phyloP scores from a whole-genome alignment of 2,797 vertebrate genomes.

The Capromys pilorides region DNA sequence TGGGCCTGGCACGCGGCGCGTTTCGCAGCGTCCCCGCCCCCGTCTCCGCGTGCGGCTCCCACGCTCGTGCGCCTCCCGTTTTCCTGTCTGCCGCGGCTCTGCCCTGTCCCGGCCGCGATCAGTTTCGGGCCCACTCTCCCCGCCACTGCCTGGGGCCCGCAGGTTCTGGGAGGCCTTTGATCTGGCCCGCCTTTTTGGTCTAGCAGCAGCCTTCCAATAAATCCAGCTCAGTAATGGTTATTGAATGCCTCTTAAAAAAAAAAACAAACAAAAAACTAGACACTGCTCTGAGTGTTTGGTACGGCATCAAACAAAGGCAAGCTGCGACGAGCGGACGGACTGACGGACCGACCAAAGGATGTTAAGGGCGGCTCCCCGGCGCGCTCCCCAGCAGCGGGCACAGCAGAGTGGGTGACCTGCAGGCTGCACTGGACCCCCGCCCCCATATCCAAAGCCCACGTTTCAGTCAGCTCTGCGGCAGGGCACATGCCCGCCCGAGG shows the following conservation, averaged over 20 bases:
- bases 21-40: not conserved
- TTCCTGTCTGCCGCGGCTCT: not conserved
- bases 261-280: too few relatives aligned
- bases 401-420: not conserved
- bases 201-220: not conserved
- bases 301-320: not conserved
- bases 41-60: not conserved
- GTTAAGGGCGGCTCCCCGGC: not conserved
- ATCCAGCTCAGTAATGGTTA: constrained; percentile 3
- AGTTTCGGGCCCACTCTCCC: not conserved
- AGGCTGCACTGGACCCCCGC: not conserved
- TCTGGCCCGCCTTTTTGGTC: not conserved
- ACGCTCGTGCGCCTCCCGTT: not conserved
- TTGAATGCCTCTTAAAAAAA: not conserved
- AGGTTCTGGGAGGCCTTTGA: not conserved
- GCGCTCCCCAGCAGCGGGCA: not conserved
- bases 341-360: too few relatives aligned
- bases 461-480: not conserved
- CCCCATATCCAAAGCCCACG: not conserved
- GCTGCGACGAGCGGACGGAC: too few relatives aligned
- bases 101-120: not conserved
- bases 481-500: too few relatives aligned
- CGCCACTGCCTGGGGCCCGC: not conserved
- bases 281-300: not conserved
- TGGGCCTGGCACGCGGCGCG: not conserved